A percentile compares a stretch with the other conserved stretches of the same genome.
phyloP scores from a whole-genome alignment of 2,113 vertebrate genomes.

The Crotalus tigris region DNA sequence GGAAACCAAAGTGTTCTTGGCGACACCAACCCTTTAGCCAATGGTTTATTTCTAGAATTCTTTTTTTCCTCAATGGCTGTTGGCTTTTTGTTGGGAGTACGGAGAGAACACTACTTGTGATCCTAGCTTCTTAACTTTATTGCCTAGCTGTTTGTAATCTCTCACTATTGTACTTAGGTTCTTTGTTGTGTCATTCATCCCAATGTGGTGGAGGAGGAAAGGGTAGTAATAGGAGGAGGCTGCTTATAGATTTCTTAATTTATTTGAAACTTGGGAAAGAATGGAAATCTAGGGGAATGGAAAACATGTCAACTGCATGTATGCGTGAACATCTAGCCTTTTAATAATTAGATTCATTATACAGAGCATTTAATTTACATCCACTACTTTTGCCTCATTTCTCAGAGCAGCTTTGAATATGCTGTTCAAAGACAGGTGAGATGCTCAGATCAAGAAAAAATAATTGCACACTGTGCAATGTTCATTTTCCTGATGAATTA shows the following conservation, averaged over 20 bases:
- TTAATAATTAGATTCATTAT: background rate
- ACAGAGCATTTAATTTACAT: background rate
- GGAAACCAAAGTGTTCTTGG: too few species aligned
- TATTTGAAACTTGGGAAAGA: background rate
- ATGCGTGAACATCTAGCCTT: background rate
- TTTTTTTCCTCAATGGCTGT: too few species aligned
- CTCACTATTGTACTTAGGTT: too few species aligned
- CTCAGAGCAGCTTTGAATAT: background rate
- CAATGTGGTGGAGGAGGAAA: too few species aligned
- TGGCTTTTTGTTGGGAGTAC: too few species aligned
- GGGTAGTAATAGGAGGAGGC: too few species aligned
- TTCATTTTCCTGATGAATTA: background rate
- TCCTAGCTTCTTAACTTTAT: too few species aligned
- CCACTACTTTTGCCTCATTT: background rate
- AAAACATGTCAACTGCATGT: background rate
- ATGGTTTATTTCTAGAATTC: too few species aligned
- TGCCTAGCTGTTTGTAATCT: too few species aligned
- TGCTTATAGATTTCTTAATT: background rate
- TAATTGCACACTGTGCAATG: background rate
- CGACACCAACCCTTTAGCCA: too few species aligned
- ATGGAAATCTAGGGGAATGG: background rate
- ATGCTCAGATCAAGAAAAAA: background rate
- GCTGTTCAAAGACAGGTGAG: background rate
- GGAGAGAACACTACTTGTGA: too few species aligned
- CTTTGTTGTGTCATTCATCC: too few species aligned